Evolutionary conservation across 2,888 invertebrate genomes (phyloP).

Genomic region (Drosophila borealis): DNA sequence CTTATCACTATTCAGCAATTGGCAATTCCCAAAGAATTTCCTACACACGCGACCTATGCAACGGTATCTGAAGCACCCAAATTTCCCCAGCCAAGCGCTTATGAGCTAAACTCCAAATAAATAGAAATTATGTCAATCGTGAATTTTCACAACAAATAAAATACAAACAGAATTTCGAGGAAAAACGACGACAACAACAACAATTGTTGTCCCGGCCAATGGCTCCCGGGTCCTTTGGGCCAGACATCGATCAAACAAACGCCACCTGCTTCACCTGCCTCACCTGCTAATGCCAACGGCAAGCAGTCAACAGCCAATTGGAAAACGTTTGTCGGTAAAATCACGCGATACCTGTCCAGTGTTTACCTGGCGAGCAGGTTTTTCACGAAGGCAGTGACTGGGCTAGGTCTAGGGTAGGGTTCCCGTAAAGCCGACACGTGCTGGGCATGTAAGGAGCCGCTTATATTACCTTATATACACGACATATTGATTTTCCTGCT

Average conservation of each 20-base stretch:
- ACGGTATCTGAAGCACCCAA: constrained; percentile 30
- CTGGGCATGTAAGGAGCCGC: constrained; percentile 34
- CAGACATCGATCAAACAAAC: constrained; percentile 75
- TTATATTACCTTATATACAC: constrained; percentile 45
- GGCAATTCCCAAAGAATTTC: constrained; percentile 4
- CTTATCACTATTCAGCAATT: background rate
- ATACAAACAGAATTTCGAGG: constrained; percentile 9
- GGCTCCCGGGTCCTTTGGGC: constrained; percentile 14
- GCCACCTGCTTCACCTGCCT: background rate
- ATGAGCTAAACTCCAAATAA: constrained; percentile 68
- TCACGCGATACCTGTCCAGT: constrained; percentile 74
- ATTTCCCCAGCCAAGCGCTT: constrained; percentile 35
- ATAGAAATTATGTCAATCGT: constrained; percentile 77
- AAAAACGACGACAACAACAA: constrained; percentile 28
- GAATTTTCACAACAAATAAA: constrained; percentile 58
- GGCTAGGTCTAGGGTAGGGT: constrained; percentile 9
- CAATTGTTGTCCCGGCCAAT: constrained; percentile 48
- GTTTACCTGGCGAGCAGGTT: constrained; percentile 43
- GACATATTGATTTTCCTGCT: constrained; percentile 61
- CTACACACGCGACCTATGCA: constrained; percentile 28
- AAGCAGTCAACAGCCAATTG: constrained; percentile 52
- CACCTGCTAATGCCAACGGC: background rate
- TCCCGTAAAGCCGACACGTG: constrained; percentile 64
- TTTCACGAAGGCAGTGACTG: constrained; percentile 42
- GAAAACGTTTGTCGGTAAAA: constrained; percentile 63